A percentile compares a stretch with the other conserved stretches of the same genome.
Conservation (phyloP, 2,797 vertebrate species). For the Hemitrygon akajei region DNA sequence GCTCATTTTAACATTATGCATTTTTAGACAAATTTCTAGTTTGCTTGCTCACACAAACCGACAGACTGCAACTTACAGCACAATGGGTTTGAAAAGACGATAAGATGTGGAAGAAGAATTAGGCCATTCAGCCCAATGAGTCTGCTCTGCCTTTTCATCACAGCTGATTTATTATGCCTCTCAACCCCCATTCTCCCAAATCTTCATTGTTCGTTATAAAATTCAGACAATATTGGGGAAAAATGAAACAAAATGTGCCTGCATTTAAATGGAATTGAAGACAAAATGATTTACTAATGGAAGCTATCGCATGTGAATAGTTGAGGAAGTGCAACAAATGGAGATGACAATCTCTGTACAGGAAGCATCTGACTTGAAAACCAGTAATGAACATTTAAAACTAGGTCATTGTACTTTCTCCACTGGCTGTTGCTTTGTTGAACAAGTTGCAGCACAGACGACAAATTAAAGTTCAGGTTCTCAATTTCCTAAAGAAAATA, state of each 20-base stretch:
- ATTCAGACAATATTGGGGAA: neutral
- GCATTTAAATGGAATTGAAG: neutral
- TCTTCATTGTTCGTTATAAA: neutral
- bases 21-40: neutral
- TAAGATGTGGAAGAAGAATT: no score
- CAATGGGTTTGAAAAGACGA: no score
- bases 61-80: neutral
- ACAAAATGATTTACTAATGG: neutral
- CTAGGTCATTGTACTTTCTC: neutral
- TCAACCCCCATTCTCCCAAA: neutral
- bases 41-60: neutral
- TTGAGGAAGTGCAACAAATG: conserved; percentile 11
- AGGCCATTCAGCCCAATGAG: no score
- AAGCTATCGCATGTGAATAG: neutral
- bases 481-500: neutral
- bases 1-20: no score
- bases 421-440: neutral
- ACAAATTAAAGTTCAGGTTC: neutral
- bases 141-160: no score
- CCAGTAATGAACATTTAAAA: neutral
- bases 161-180: no score
- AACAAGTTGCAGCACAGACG: neutral
- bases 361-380: neutral
- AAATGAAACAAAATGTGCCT: neutral
- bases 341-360: conserved; percentile 8